Conservation (phyloP, 2,797 vertebrate genomes). For the Percopsis omiscomaycus region DNA sequence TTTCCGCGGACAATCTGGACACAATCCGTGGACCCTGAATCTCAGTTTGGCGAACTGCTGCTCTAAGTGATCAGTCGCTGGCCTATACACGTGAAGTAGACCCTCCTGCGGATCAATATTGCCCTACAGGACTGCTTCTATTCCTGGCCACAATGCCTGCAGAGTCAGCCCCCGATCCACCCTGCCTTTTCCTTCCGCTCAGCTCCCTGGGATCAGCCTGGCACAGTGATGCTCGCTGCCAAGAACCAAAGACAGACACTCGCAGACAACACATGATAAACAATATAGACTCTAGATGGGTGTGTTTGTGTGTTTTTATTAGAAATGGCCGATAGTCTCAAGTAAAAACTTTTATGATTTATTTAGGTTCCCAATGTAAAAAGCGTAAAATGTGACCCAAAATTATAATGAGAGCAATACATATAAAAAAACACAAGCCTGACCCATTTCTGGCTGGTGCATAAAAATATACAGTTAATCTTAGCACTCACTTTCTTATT, state of each 20-base stretch:
- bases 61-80: constrained; percentile 1
- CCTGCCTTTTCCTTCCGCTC: constrained; percentile 41
- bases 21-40: constrained; percentile 2
- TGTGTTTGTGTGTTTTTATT: constrained; percentile 5
- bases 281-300: constrained; percentile 5
- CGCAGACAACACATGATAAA: constrained; percentile 17
- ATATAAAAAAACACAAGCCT: constrained; percentile 59
- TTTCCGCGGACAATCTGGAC: neutral
- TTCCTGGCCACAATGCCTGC: constrained; percentile 60
- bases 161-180: constrained; percentile 54
- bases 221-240: constrained; percentile 36
- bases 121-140: constrained; percentile 67
- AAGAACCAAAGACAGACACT: constrained; percentile 36
- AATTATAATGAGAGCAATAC: constrained; percentile 66
- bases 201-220: constrained; percentile 44
- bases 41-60: constrained; percentile 25
- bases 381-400: constrained; percentile 60
- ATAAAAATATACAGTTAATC: constrained; percentile 38
- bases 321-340: constrained; percentile 38
- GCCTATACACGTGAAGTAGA: constrained; percentile 11
- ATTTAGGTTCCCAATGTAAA: constrained; percentile 54
- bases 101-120: constrained; percentile 56
- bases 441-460: constrained; percentile 59
- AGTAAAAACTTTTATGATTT: constrained; percentile 58
- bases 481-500: too few relatives aligned